phyloP scores from a whole-genome alignment of 2,888 invertebrate species.

The Apamea monoglypha region DNA sequence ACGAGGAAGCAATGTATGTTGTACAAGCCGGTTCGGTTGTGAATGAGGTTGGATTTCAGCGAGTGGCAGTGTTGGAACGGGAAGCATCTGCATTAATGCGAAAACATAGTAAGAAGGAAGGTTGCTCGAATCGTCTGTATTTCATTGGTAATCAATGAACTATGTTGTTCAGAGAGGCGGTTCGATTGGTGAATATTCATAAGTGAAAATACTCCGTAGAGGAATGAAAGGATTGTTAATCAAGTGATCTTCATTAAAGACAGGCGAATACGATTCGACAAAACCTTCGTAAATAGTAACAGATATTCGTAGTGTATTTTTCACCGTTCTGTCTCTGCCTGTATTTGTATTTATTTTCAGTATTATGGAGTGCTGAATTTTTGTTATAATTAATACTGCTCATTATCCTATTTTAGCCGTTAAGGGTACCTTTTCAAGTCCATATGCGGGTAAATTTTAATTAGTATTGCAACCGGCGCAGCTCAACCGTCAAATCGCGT shows the following conservation, averaged over 20 bases:
- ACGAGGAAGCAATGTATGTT: conserved; percentile 78
- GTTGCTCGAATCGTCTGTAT: conserved; percentile 44
- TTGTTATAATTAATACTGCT: background rate
- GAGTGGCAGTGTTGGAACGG: conserved; percentile 49
- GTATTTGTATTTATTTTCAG: background rate
- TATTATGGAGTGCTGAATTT: background rate
- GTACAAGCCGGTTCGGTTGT: conserved; percentile 66
- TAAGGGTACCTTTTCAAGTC: background rate
- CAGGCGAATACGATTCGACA: background rate
- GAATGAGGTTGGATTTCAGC: conserved; percentile 57
- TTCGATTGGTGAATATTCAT: conserved; percentile 59
- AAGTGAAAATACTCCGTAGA: conserved; percentile 22
- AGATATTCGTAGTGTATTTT: conserved; percentile 4
- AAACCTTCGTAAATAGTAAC: background rate
- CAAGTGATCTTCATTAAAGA: conserved; percentile 37
- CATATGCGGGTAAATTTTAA: conserved; percentile 15
- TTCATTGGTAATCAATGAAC: conserved; percentile 63
- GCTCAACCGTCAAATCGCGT: conserved; percentile 38
- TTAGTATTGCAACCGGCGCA: conserved; percentile 13
- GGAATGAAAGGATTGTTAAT: conserved; percentile 42
- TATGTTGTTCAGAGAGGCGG: conserved; percentile 42
- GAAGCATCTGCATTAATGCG: conserved; percentile 66
- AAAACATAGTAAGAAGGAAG: conserved; percentile 56
- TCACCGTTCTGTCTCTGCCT: background rate
- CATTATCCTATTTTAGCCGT: background rate